These are phyloP conservation scores for Acanthopleura granulata DNA, from an alignment of 2,888 invertebrate species.

Conservation along the genomic window DNA sequence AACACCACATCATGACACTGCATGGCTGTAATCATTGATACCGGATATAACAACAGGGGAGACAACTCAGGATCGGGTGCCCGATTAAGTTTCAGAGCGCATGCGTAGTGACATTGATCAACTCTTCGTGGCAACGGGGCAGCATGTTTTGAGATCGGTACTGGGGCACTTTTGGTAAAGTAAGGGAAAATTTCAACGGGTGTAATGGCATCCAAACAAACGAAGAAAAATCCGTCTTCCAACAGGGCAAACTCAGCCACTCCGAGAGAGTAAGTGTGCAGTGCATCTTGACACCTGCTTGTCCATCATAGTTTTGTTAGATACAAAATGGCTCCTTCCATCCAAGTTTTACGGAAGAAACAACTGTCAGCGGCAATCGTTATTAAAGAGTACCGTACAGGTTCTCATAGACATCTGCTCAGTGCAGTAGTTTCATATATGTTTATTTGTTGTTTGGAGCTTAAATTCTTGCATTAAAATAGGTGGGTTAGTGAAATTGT, in stretches of 20 bases:
- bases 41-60: too few species aligned
- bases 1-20: too few species aligned
- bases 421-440: too few species aligned
- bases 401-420: too few species aligned
- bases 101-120: slow-evolving; percentile 11
- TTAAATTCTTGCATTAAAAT: too few species aligned
- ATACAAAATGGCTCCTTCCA: slow-evolving; percentile 56
- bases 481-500: too few species aligned
- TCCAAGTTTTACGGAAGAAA: not conserved
- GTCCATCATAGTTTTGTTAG: slow-evolving; percentile 34
- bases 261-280: slow-evolving; percentile 56
- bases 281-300: slow-evolving; percentile 1
- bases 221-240: slow-evolving; percentile 53
- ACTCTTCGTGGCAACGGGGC: slow-evolving; percentile 15
- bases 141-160: slow-evolving; percentile 6
- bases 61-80: too few species aligned
- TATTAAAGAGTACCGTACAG: too few species aligned
- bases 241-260: slow-evolving; percentile 56
- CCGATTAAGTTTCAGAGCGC: not conserved
- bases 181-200: not conserved
- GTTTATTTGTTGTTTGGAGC: too few species aligned
- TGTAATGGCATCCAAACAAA: slow-evolving; percentile 49
- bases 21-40: too few species aligned
- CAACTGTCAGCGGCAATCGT: too few species aligned
- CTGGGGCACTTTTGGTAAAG: not conserved